Base-by-base conservation (phyloP, 2,113 vertebrate species). In the Indicator indicator region DNA sequence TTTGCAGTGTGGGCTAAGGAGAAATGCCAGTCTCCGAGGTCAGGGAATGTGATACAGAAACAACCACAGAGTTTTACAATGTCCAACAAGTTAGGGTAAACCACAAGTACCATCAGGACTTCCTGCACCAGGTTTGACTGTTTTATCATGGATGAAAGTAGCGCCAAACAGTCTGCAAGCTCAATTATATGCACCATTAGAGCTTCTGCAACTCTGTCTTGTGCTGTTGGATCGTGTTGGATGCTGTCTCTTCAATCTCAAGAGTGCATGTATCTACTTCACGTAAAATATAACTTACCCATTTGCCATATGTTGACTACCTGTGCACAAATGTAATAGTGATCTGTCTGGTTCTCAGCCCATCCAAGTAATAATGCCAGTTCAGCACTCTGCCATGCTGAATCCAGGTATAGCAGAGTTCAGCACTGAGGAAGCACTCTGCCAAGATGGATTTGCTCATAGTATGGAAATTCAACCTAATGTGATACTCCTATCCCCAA, bases 331-430 rank as follows among this genome's bases (percentile, higher is more conserved):
- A 9, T 9, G 6, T 26, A 50, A 21, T 12, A 38, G 36, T 4
- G 21, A 33, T 58, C 24, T 16, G 5, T 33, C 50, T 73, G 60
- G 38, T 62, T 46, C 48, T 91, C 21, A 55, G 12, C 38, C 70
- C 30, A 3, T 11, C 36, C 4, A 44, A 75, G 33, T 33, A 71
- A 18, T 55, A 15, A 23, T 0, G 0, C 13, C 2, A 1, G 18
- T 16, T 88, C 40, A 40, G 59, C 54, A 40, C 14, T 54, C 27
- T 3, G 1, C 8, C 9, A 0, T 33, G 54, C 63, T 71, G 58
- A 84, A 23, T 24, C 19, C 28, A 21, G 36, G 7, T 48, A 3
- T 7, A 63, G 17, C 46, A 63, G 18, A 4, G 1, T 27, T 75
- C 30, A 58, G 63, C 44, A 27, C 44, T 15, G 54, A 44, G 40